phyloP scores from a whole-genome alignment of 1,140 invertebrate genomes.

The Panagrolaimus sp. region DNA sequence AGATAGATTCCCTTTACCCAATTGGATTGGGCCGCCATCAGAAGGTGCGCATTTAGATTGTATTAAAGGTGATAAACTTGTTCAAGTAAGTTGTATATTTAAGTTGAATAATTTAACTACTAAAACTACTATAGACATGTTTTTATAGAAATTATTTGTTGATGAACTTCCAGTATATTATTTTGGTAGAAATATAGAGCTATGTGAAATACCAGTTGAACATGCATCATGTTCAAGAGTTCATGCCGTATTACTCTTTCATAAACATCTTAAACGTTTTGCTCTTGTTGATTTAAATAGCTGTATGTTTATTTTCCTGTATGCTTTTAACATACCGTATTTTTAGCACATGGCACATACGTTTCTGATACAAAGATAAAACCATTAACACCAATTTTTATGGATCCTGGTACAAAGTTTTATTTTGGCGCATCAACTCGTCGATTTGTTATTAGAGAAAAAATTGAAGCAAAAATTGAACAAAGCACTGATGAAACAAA shows the following conservation, averaged over 20 bases:
- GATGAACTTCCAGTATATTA: neutral
- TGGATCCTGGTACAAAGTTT: neutral
- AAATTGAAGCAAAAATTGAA: neutral
- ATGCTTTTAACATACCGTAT: neutral
- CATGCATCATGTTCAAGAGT: constrained; percentile 5
- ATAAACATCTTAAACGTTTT: neutral
- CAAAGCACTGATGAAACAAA: neutral
- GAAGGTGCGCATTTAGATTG: neutral
- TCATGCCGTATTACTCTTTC: neutral
- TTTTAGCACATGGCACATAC: constrained; percentile 5
- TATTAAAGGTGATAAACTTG: constrained; percentile 3
- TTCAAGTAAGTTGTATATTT: neutral
- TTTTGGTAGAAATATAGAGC: constrained; percentile 1
- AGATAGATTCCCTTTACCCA: neutral
- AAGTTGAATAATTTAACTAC: neutral
- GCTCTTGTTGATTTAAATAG: neutral
- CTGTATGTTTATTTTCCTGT: neutral
- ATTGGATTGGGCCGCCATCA: neutral
- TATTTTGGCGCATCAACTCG: neutral
- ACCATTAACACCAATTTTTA: neutral
- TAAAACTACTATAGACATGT: neutral
- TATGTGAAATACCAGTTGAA: neutral
- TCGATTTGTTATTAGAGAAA: neutral
- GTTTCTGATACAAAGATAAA: neutral
- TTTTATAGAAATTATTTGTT: constrained; percentile 5